Base-by-base conservation (phyloP, 2,888 invertebrate species). In the Ellobium chinense region DNA sequence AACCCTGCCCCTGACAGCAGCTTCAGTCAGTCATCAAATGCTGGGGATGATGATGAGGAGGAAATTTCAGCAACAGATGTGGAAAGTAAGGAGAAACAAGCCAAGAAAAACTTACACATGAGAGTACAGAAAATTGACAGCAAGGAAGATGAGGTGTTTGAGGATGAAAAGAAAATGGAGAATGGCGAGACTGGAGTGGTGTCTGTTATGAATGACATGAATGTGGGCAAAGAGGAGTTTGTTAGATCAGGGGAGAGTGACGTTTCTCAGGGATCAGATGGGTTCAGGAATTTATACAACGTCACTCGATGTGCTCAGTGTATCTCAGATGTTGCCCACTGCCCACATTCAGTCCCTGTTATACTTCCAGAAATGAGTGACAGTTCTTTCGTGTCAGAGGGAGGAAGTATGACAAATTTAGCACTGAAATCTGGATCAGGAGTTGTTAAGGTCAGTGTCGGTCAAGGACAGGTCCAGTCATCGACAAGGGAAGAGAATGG, bases 281-380 rank as follows among this genome's bases (percentile, higher is more conserved):
- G 69, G 9, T 29, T 39, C 12, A 36, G 24, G n/a, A 3, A 69
- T n/a, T 7, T 69, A n/a, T 69, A 69, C 34, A 69, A 36, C 9
- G 34, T 69, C 27, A 69, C 69, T 18, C 69, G 69, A 12, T 69
- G 69, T 39, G 69, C 69, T 14, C 14, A 37, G 24, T 34, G 39
- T 39, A 69, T 69, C 34, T 5, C 37, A 12, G 37, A 69, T 18
- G 69, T 34, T 12, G 4, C 31, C n/a, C 36, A 27, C n/a, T 37
- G 34, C 24, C 27, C 24, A 1, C 62, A 62, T 12, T 2, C 29
- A n/a, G 29, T 70, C 4, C 3, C 18, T 2, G 3, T 62, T 2
- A 2, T 7, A 5, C 5, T 62, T 24, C 62, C 18, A 14, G 34
- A 37, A 27, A n/a, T 31, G 31, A 34, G 34, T 12, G 18, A 18